These are phyloP conservation scores for Heliocidaris erythrogramma DNA, from an alignment of 35 echinoderm and acorn worm genomes.

Conservation along the genomic window DNA sequence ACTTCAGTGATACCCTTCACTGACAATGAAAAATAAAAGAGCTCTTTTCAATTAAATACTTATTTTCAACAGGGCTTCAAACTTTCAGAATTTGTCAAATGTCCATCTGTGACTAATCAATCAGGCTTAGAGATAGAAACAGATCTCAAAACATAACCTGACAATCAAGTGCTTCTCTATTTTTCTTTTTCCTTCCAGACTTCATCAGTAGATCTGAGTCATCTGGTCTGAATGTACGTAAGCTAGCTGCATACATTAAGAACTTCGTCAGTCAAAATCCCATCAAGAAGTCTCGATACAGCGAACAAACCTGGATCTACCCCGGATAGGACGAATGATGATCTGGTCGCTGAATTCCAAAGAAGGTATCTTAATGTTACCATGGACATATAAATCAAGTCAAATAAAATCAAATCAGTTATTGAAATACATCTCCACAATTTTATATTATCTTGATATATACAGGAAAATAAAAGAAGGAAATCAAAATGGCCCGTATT, in stretches of 20 bases:
- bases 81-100: too few species aligned
- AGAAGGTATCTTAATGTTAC: conserved; percentile 52
- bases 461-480: background rate
- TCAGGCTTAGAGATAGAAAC: too few species aligned
- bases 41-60: too few species aligned
- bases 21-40: too few species aligned
- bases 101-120: too few species aligned
- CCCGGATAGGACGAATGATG: conserved; percentile 62
- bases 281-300: conserved; percentile 77
- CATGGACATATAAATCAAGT: background rate
- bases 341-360: conserved; percentile 72
- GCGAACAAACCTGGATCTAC: conserved; percentile 92
- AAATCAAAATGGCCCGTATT: too few species aligned
- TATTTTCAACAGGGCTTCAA: too few species aligned
- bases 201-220: conserved; percentile 73
- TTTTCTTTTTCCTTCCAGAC: conserved; percentile 54
- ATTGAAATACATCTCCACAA: background rate
- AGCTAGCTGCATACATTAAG: conserved; percentile 52
- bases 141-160: background rate
- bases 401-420: background rate
- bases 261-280: conserved; percentile 52
- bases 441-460: background rate
- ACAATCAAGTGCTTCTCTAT: background rate
- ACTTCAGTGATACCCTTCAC: too few species aligned
- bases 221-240: background rate